Evolutionary conservation across 2,888 invertebrate genomes (phyloP), one percentile per base, ranked within the genome.

Genomic region (Xanthia togata): DNA sequence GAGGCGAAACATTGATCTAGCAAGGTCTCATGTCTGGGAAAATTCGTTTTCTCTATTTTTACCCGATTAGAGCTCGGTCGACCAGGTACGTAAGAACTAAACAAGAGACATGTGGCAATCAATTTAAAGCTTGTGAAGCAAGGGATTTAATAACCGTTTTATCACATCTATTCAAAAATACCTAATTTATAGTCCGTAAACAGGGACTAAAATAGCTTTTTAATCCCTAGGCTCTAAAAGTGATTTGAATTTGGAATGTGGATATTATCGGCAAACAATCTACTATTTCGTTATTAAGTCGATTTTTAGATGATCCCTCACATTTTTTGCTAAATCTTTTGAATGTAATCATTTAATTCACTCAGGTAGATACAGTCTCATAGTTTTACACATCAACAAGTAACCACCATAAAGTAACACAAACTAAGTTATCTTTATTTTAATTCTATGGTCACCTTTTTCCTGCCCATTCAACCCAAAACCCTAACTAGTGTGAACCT

Each of bases 401-500:
- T 47, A 47, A 65, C 2, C 8, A 47, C 8, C 23, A 2, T 14
- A 4, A 14, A 57, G 23, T 67, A 53, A 35, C 67, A 50, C 6
- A 8, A 14, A 31, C 23, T 3, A 35, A 8, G 4, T 0, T n/a
- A 12, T 14, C 1, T 41, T 14, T 23, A 26, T 26, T 38, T 14
- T 2, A 8, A 41, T 17, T 23, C 26, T 14, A 14, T 69, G 1
- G 14, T 72, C 0, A 41, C 12, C 17, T 47, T 60, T 26, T 38
- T 60, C 17, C 35, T 62, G 4, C 26, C 41, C 35, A 38, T 20
- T 26, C 26, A 78, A 57, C 50, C 41, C 12, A 4, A 67, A 68
- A 53, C 14, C 2, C 14, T 35, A 78, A 59, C 44, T 5, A 53
- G 31, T 73, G 57, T 59, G 47, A 70, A 70, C n/a, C 23, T 12